Evolutionary conservation across 2,113 vertebrate species (phyloP), one percentile per base, ranked within the genome.

Genomic region (Phasianus colchicus): DNA sequence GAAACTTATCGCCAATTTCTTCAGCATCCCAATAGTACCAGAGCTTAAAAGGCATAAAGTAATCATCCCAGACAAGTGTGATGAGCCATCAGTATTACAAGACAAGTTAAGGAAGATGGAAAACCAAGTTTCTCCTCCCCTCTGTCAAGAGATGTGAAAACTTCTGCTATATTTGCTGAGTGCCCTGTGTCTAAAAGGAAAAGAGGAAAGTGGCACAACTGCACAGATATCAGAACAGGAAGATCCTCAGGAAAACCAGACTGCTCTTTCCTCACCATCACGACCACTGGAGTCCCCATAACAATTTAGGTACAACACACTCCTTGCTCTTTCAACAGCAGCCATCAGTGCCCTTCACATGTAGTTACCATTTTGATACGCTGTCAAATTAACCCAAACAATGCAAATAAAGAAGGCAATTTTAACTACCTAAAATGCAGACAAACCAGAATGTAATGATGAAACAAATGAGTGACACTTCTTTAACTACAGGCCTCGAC

Each of bases 361-460:
- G 76, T 79, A 92, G 86, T 50, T 76, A 69, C 32, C 80, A n/a
- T 58, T 69, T 61, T 90, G 66, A 86, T 48, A 70, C 11, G 15
- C 69, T 79, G 81, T 85, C 89, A 93, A 82, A 75, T 76, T 90
- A 92, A 89, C 83, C 55, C 25, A 12, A 93, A 82, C 66, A 92
- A 92, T 19, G 40, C 38, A 90, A 93, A 89, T 54, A 89, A 69
- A 84, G 45, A 27, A 57, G 78, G 69, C 66, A 69, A 52, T 85
- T 73, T 82, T 66, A 95, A 78, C 43, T 54, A 82, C n/a, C 52
- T 45, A 92, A 93, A 95, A 82, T 15, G 40, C 27, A 76, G 70
- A 50, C 47, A 80, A 88, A 93, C 40, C 32, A 64, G 69, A 93
- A 93, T 4, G 24, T 27, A 79, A 83, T 17, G 83, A 72, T 12